Conservation (phyloP, 1,140 invertebrate genomes). For the Drosophila melanogaster region DNA sequence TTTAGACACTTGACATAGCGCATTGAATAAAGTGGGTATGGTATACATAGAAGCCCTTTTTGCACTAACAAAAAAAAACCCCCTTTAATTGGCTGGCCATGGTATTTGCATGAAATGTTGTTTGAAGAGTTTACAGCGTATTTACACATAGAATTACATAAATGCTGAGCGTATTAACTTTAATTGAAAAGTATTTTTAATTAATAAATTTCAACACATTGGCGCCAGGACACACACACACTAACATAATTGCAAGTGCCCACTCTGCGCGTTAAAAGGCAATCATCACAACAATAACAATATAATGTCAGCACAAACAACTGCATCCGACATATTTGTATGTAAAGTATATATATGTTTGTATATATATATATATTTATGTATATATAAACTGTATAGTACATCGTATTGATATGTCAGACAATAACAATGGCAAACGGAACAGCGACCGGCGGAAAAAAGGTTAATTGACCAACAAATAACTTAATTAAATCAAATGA, state of each 20-base stretch:
- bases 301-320: constrained; percentile 72
- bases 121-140: constrained; percentile 55
- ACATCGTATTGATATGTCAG: constrained; percentile 74
- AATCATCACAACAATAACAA: constrained; percentile 59
- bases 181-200: constrained; percentile 82
- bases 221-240: constrained; percentile 16
- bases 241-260: constrained; percentile 62
- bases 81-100: constrained; percentile 39
- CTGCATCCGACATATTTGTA: constrained; percentile 16
- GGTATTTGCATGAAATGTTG: constrained; percentile 39
- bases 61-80: constrained; percentile 12
- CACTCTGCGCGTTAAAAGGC: constrained; percentile 18
- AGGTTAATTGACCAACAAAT: constrained; percentile 82
- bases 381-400: constrained; percentile 20
- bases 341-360: constrained; percentile 18
- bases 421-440: constrained; percentile 55
- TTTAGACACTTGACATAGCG: constrained; percentile 28
- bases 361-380: too few relatives aligned
- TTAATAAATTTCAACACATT: constrained; percentile 77
- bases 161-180: constrained; percentile 78
- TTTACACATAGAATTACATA: constrained; percentile 75
- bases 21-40: constrained; percentile 3
- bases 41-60: neutral
- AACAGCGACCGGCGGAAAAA: constrained; percentile 42
- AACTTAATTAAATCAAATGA: constrained; percentile 82